Conservation (phyloP, 2,888 invertebrate genomes). For the Calliopum simillimum region DNA sequence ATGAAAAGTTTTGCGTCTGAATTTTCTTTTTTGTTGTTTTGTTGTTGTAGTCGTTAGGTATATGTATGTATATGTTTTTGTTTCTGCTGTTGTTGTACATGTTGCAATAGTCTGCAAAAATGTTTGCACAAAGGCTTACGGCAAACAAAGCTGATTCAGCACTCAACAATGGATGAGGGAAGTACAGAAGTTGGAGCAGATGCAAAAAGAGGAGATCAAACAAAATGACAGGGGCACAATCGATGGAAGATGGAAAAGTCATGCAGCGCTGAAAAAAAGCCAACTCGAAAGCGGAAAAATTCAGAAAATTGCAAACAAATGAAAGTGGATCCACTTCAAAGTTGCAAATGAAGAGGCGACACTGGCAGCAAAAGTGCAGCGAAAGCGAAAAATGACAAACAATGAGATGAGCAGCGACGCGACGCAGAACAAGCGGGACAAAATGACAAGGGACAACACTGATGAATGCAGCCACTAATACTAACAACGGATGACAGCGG, state of each 20-base stretch:
- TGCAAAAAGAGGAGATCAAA: not conserved
- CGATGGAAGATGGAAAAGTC: not conserved
- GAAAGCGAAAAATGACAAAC: conserved; percentile 38
- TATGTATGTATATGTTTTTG: not conserved
- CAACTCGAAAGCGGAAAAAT: conserved; percentile 25
- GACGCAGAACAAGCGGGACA: not conserved
- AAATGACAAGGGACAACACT: conserved; percentile 3
- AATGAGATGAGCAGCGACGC: conserved; percentile 18
- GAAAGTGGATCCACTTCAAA: conserved; percentile 63
- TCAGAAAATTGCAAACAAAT: conserved; percentile 55
- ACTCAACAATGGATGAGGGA: conserved; percentile 13
- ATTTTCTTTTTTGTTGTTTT: conserved; percentile 1
- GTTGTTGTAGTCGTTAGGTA: too few relatives aligned
- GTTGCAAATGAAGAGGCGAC: conserved; percentile 58
- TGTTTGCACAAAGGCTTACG: conserved; percentile 38
- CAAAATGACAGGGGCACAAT: not conserved
- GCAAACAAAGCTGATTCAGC: conserved; percentile 38
- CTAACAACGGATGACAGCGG: conserved; percentile 13
- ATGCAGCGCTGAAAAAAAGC: not conserved
- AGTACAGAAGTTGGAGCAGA: conserved; percentile 1
- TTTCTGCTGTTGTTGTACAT: conserved; percentile 9
- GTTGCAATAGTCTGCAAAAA: conserved; percentile 36
- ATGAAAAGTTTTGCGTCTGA: conserved; percentile 18
- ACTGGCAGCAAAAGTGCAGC: conserved; percentile 37
- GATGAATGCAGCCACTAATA: conserved; percentile 11